These are phyloP conservation scores for Drosophila hydei DNA, from an alignment of 1,140 invertebrate genomes.

Conservation along the genomic window DNA sequence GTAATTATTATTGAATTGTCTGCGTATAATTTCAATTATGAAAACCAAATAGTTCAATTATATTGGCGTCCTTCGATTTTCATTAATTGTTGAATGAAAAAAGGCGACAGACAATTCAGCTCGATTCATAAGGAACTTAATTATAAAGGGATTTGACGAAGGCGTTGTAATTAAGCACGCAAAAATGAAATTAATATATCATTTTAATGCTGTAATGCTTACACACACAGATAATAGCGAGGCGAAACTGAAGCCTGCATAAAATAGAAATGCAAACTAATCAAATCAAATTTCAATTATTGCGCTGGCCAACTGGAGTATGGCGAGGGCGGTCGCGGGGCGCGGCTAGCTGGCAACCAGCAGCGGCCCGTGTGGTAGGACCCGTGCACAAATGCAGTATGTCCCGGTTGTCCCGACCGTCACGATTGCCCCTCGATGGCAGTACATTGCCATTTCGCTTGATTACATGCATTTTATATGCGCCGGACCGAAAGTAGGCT, in stretches of 20 bases:
- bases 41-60: conserved; percentile 80
- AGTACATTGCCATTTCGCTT: conserved; percentile 74
- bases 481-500: conserved; percentile 77
- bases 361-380: conserved; percentile 5
- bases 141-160: conserved; percentile 70
- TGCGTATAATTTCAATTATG: conserved; percentile 76
- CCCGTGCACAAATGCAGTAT: conserved; percentile 56
- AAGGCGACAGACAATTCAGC: neutral
- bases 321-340: too few relatives aligned
- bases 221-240: conserved; percentile 3
- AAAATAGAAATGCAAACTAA: conserved; percentile 70
- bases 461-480: conserved; percentile 82
- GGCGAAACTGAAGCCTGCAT: conserved; percentile 24
- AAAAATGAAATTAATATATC: conserved; percentile 65
- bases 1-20: conserved; percentile 82
- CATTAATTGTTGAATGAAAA: conserved; percentile 57
- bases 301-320: conserved; percentile 47
- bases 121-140: conserved; percentile 50
- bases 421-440: conserved; percentile 29
- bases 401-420: neutral
- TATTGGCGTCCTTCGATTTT: conserved; percentile 33
- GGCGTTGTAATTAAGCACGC: conserved; percentile 45
- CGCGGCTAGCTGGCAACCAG: conserved; percentile 39
- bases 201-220: conserved; percentile 43
- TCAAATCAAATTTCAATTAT: conserved; percentile 83